Evolutionary conservation across 2,888 invertebrate species (phyloP), one percentile per base, ranked within the genome.

Genomic region (Myopa tessellatipennis): DNA sequence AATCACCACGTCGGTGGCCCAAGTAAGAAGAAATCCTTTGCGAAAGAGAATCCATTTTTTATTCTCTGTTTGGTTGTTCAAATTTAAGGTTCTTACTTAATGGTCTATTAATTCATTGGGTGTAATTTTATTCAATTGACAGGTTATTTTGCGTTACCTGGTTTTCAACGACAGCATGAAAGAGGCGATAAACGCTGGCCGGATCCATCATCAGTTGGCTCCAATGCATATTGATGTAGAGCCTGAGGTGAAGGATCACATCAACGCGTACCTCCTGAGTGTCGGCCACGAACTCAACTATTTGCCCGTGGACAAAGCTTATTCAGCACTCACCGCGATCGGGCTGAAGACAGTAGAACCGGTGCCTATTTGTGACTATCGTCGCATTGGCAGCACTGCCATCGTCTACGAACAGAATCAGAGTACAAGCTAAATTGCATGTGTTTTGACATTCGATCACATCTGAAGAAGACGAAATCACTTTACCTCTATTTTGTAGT

Each of bases 121-220:
- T 10, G 36, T n/a, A 36, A 60, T 72, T 55, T 60, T 26, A 45
- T 18, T 8, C 45, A 58, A 36, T 36, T 36, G 81, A 16, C 84
- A 94, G 93, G 91, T 93, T 4, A 91, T 93, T 40, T 89, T 95
- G 50, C 90, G 93, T 50, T 92, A 93, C 80, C 87, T 95, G 6
- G 91, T 94, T 87, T 92, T 94, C 79, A 92, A 91, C 14, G 90
- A 92, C 45, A 90, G 92, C 26, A 90, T 97, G 26, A 91, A 92
- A 72, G 90, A 92, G 74, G 93, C 95, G 0, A 91, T 96, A 74
- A 92, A 93, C 82, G 90, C 92, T 0, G 92, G 92, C 0, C 91
- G 97, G 60, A 87, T 98, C n/a, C 98, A 98, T 89, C 97, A 98
- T 87, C 98, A 98, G 87, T 92, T 97, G 77, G 89, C 93, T 60